Percentiles rank a stretch among this genome's conserved stretches.
Evolutionary conservation across 1,140 invertebrate genomes (phyloP).

Genomic region (Brachionus rotundiformis): DNA sequence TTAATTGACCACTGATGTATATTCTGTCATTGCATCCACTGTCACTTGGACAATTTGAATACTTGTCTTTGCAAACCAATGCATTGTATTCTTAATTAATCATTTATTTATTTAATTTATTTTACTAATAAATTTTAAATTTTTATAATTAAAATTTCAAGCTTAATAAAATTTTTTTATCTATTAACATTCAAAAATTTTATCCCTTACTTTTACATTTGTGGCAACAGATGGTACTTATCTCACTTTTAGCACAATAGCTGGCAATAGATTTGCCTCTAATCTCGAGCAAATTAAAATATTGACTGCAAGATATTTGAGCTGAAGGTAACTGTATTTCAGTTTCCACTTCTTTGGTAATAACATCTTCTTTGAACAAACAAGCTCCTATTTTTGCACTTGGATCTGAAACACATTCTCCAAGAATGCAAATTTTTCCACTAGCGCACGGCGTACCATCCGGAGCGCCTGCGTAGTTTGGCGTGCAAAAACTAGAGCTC

Average conservation of each 20-base stretch:
- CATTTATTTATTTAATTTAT: no score
- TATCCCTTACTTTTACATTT: constrained; percentile 37
- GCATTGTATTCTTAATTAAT: constrained; percentile 50
- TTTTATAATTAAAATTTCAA: no score
- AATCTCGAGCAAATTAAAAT: not conserved
- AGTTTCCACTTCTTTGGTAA: not conserved
- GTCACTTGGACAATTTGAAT: constrained; percentile 1
- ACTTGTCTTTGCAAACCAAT: not conserved
- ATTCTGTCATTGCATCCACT: not conserved
- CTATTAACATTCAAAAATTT: no score
- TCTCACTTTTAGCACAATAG: not conserved
- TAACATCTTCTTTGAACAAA: constrained; percentile 31
- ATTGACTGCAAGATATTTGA: constrained; percentile 1
- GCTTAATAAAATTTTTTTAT: no score
- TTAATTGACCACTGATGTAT: not conserved
- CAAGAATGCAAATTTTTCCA: constrained; percentile 24
- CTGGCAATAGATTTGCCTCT: not conserved
- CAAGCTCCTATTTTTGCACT: not conserved
- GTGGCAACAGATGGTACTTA: constrained; percentile 16
- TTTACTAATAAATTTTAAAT: no score
- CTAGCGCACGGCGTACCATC: constrained; percentile 24
- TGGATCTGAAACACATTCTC: not conserved
- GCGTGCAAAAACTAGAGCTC: not conserved
- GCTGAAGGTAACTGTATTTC: constrained; percentile 17
- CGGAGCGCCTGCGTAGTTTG: not conserved